Base-by-base conservation (phyloP, 2,888 invertebrate species). In the Ligdia adustata region DNA sequence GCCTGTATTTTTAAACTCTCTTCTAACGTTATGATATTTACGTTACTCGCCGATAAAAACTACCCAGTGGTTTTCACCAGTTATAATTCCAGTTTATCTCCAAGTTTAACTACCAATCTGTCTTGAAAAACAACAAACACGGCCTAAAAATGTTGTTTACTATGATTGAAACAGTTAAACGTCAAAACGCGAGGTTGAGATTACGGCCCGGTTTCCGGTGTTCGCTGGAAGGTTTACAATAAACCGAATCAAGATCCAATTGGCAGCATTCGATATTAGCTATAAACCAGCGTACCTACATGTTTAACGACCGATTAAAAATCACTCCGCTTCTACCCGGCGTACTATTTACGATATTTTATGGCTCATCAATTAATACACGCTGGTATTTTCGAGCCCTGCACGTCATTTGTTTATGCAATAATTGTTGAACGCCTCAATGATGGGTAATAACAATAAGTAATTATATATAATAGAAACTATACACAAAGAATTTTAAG, bases 241-340 rank as follows among this genome's bases (percentile, higher is more conserved):
- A 57, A 57, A 53, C 51, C 49, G 24, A 48, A 48, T 35, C 24
- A 22, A 53, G 51, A 38, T 57, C 49, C 52, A 56, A 56, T 58
- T 55, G 55, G 51, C 54, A 58, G 57, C 57, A 40, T 55, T 58
- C 51, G 44, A 56, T 45, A 52, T 48, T 40, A 52, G 52, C 50
- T 59, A 70, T 72, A 72, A 73, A 68, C 54, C 53, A 49, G 37
- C 53, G 57, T 45, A n/a, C n/a, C n/a, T n/a, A 54, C 60, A 61
- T 48, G 54, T 72, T 75, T 77, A 69, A 74, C 65, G 70, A 64
- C 52, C 75, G 69, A 75, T 75, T 74, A 72, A 75, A 75, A 68
- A 69, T 70, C 73, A 69, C 73, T 73, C 65, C 55, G 60, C 60
- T 53, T 54, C 48, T 54, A 56, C 38, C 60, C 61, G 65, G 60